Base-by-base conservation (phyloP, 2,888 invertebrate genomes). In the Crocallis elinguaria region DNA sequence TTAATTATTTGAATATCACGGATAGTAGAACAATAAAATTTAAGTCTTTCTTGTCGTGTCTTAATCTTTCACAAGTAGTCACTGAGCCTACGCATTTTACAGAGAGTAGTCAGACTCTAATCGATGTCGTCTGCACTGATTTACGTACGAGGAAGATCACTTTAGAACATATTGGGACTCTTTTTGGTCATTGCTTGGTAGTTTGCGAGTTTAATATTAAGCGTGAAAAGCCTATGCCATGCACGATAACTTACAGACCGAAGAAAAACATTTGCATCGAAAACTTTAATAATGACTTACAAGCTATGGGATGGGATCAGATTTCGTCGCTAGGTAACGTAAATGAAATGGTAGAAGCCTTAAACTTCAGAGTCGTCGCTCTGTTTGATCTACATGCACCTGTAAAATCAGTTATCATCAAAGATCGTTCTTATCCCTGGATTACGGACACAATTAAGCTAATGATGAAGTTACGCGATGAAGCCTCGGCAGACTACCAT, bases 401-500 rank as follows among this genome's bases (percentile, higher is more conserved):
- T 1, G 4, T 43, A 4, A 35, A 13, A 14, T n/a, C 23, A 0
- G 11, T 35, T n/a, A 5, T 33, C 3, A 23, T 43, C 1, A 43
- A 25, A 33, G 16, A 25, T 5, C 13, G 25, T 0, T 35, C 35
- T 2, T 35, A 35, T 16, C 43, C 43, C 0, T 43, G 44, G 44
- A 27, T 44, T 6, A 44, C 44, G 2, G 36, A 36, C 9, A 35
- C 25, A 3, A 25, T 44, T 2, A 35, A 27, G 8, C 3, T 44
- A 3, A 44, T 44, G 44, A 44, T 44, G 44, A 25, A 11, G n/a
- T 8, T 44, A 7, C 44, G 44, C 3, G 35, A 44, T 17, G 17
- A 27, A 2, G 44, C 44, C 6, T 2, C 25, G 0, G 16, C 11
- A 1, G 25, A 11, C 1, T 44, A 44, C 27, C 35, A 35, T 13